These are phyloP conservation scores for Seira musarum DNA, from an alignment of 2,888 invertebrate genomes.

Conservation along the genomic window DNA sequence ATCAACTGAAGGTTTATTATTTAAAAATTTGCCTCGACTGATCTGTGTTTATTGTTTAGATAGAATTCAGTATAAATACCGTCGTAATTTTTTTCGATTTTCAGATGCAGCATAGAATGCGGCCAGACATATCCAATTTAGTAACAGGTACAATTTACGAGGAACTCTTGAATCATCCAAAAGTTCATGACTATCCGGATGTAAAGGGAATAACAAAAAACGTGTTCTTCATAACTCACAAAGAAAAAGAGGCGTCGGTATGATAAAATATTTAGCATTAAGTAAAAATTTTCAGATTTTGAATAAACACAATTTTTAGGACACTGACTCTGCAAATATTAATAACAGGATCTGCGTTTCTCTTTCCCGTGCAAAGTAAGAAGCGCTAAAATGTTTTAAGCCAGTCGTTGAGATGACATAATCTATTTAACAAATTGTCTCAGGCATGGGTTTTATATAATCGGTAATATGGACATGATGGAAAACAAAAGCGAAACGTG, in stretches of 20 bases:
- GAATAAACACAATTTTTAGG: slow-evolving; percentile 61
- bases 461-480: slow-evolving; percentile 77
- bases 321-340: slow-evolving; percentile 77
- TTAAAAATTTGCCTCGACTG: too few species aligned
- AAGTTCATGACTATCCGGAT: slow-evolving; percentile 76
- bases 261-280: slow-evolving; percentile 54
- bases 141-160: slow-evolving; percentile 81
- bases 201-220: slow-evolving; percentile 78
- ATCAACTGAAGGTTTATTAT: slow-evolving; percentile 71
- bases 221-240: slow-evolving; percentile 81
- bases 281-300: neutral
- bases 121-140: slow-evolving; percentile 77
- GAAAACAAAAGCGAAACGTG: slow-evolving; percentile 66
- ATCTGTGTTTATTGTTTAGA: too few species aligned
- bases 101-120: slow-evolving; percentile 84
- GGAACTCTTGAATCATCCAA: slow-evolving; percentile 76
- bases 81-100: slow-evolving; percentile 72
- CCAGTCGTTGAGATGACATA: too few species aligned
- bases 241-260: slow-evolving; percentile 76
- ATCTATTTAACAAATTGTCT: too few species aligned
- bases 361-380: too few species aligned
- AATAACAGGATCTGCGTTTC: too few species aligned
- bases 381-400: too few species aligned
- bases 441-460: slow-evolving; percentile 78
- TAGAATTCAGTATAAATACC: too few species aligned